A percentile compares a stretch with the other conserved stretches of the same genome.
Conservation (phyloP, 2,888 invertebrate genomes). For the Drosophila birchii region DNA sequence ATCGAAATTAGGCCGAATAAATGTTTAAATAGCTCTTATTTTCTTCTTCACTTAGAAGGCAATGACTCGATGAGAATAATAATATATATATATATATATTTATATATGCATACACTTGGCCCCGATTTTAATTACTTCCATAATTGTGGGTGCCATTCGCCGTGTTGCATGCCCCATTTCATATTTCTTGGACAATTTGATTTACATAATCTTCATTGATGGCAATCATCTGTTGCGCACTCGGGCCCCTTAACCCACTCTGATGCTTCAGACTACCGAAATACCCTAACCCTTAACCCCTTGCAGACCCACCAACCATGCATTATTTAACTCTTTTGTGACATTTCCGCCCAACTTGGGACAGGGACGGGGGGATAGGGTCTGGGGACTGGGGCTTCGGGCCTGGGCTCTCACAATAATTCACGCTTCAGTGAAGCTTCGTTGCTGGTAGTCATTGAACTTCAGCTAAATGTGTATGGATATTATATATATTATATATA, state of each 20-base stretch:
- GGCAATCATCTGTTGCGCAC: slow-evolving; percentile 73
- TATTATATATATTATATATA: slow-evolving; percentile 23
- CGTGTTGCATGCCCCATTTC: slow-evolving; percentile 64
- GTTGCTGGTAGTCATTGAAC: slow-evolving; percentile 77
- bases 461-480: slow-evolving; percentile 52
- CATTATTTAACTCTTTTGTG: slow-evolving; percentile 47
- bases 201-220: slow-evolving; percentile 73
- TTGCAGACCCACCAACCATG: neutral
- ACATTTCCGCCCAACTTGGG: slow-evolving; percentile 38
- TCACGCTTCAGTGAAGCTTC: slow-evolving; percentile 68
- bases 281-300: slow-evolving; percentile 2
- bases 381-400: neutral
- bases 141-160: slow-evolving; percentile 23
- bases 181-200: slow-evolving; percentile 69
- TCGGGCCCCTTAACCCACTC: neutral
- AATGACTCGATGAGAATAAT: neutral
- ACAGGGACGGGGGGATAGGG: neutral
- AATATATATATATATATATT: neutral
- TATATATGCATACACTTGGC: slow-evolving; percentile 19
- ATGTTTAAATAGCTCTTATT: neutral
- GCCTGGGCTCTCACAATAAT: slow-evolving; percentile 59
- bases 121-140: slow-evolving; percentile 32
- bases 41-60: neutral
- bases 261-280: neutral
- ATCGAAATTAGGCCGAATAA: neutral